Percentiles rank a stretch among this genome's conserved stretches.
These are phyloP conservation scores for Liopterus haemorrhoidalis DNA, from an alignment of 2,888 invertebrate genomes.

Conservation along the genomic window DNA sequence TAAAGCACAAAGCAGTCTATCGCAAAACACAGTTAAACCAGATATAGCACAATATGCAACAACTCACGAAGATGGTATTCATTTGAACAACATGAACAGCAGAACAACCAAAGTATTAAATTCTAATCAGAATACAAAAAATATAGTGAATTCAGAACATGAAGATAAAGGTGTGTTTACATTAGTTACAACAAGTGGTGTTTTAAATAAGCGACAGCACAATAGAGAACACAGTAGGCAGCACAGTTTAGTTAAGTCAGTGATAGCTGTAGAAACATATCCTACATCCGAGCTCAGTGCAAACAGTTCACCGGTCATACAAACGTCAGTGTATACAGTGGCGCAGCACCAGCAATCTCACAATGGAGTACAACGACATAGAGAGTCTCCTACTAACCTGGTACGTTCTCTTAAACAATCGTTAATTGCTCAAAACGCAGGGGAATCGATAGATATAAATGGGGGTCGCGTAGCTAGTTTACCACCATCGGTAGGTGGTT, in stretches of 20 bases:
- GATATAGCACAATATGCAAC: slow-evolving; percentile 25
- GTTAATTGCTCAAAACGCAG: too few species aligned
- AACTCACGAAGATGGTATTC: slow-evolving; percentile 6
- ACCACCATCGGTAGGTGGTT: slow-evolving; percentile 39
- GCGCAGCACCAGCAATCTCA: too few species aligned
- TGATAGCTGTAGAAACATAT: slow-evolving; percentile 51
- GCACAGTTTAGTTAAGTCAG: slow-evolving; percentile 62
- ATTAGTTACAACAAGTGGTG: slow-evolving; percentile 67
- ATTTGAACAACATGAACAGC: slow-evolving; percentile 9
- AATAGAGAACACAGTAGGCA: slow-evolving; percentile 43
- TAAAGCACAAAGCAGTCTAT: slow-evolving; percentile 19
- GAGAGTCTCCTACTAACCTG: neutral
- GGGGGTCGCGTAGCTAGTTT: slow-evolving; percentile 38
- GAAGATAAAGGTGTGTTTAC: slow-evolving; percentile 61
- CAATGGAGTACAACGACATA: neutral
- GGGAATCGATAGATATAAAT: too few species aligned
- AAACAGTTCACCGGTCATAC: slow-evolving; percentile 40
- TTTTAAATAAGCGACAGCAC: slow-evolving; percentile 48
- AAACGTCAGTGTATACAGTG: slow-evolving; percentile 21
- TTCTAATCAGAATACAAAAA: slow-evolving; percentile 40
- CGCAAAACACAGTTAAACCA: slow-evolving; percentile 9
- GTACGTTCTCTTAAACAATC: too few species aligned
- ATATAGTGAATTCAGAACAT: slow-evolving; percentile 45
- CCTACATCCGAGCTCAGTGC: too few species aligned
- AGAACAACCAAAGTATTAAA: slow-evolving; percentile 43